Percentiles rank a stretch among this genome's conserved stretches.
Conservation (phyloP, 2,888 invertebrate genomes). For the Microctonus hyperodae region DNA sequence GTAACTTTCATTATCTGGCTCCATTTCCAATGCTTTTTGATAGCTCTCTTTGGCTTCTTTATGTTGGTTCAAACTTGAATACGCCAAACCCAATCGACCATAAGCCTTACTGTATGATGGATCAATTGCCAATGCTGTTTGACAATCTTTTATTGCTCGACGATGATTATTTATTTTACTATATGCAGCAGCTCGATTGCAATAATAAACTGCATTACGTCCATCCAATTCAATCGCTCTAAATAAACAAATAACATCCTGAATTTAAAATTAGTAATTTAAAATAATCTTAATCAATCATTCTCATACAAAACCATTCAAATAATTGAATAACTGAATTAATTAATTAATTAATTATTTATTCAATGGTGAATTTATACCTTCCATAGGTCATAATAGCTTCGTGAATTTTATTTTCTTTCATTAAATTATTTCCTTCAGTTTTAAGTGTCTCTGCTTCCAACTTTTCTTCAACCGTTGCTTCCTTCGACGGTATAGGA, state of each 20-base stretch:
- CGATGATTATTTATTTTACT: conserved; percentile 87
- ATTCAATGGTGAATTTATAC: conserved; percentile 52
- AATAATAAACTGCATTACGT: conserved; percentile 92
- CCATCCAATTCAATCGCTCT: conserved; percentile 89
- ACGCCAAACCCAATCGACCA: conserved; percentile 87
- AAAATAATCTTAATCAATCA: too few relatives aligned
- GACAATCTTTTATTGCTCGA: conserved; percentile 89
- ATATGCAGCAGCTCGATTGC: conserved; percentile 96
- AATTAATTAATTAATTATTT: conserved; percentile 1
- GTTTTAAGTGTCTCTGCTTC: conserved; percentile 87
- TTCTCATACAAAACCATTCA: neutral
- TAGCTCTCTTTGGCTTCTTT: conserved; percentile 87
- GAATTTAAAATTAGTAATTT: conserved; percentile 34
- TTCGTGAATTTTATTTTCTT: conserved; percentile 78
- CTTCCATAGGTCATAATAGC: conserved; percentile 84
- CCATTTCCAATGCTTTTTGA: conserved; percentile 85
- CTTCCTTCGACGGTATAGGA: conserved; percentile 46
- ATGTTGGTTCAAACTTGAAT: conserved; percentile 82
- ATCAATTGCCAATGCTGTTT: conserved; percentile 86
- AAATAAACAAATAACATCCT: conserved; percentile 48
- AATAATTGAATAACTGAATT: neutral
- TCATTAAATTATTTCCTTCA: conserved; percentile 90
- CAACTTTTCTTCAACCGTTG: conserved; percentile 67
- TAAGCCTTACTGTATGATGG: conserved; percentile 95
- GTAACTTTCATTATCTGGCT: conserved; percentile 92